Base-by-base conservation (phyloP, 1,140 invertebrate species). In the Eriocheir sinensis region DNA sequence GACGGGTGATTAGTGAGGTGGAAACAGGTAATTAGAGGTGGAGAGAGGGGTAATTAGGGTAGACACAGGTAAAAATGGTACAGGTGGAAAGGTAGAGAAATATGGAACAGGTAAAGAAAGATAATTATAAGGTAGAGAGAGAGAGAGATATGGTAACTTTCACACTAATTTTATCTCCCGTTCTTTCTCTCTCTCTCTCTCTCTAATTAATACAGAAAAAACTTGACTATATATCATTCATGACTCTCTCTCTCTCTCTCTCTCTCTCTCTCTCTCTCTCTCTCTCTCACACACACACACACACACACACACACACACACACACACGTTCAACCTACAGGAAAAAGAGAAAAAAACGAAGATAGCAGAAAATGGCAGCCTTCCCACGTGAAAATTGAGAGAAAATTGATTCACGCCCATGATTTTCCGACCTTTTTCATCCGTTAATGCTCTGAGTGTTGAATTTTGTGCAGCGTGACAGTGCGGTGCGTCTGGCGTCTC, bases 281-380 rank as follows among this genome's bases (percentile, higher is more conserved):
- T 48, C 44, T 48, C 15, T 15, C 15, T 15, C 44, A 48, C 15
- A 4, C 44, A 8, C 44, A 48, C n/a, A 6, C 60, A 17, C 21
- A 72, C 60, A 72, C 60, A 72, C 60, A 72, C 60, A n/a, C 60
- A 72, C 60, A n/a, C 60, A 72, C 60, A n/a, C 60, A 72, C 60
- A n/a, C 60, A 72, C 60, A 72, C n/a, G n/a, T n/a, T n/a, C n/a
- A n/a, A n/a, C n/a, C n/a, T n/a, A n/a, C n/a, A n/a, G n/a, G n/a
- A n/a, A n/a, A n/a, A n/a, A n/a, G n/a, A n/a, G n/a, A n/a, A n/a
- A n/a, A n/a, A n/a, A n/a, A n/a, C n/a, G n/a, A n/a, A n/a, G n/a
- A n/a, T n/a, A n/a, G n/a, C n/a, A n/a, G n/a, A n/a, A n/a, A n/a
- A n/a, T n/a, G n/a, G n/a, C n/a, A n/a, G n/a, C n/a, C n/a, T n/a